phyloP scores from a whole-genome alignment of 2,888 invertebrate species.

The Ormyrus nitidulus region DNA sequence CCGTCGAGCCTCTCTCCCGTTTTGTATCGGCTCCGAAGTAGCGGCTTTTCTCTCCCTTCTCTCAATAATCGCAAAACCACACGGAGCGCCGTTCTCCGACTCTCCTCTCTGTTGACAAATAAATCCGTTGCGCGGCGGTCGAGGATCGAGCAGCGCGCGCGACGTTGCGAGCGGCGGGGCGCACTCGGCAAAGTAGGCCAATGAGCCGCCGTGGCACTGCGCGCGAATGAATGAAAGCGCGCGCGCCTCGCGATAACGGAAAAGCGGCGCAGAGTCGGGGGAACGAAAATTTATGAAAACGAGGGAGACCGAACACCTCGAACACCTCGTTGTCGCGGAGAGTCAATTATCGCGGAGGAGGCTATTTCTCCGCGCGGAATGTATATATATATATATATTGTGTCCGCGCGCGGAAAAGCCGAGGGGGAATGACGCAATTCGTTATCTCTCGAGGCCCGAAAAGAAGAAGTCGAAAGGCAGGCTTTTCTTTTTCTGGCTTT shows the following conservation, averaged over 20 bases:
- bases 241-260: conserved; percentile 27
- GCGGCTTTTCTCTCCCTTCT: too few relatives aligned
- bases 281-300: too few relatives aligned
- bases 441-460: background rate
- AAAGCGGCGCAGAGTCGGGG: background rate
- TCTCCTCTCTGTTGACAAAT: conserved; percentile 7
- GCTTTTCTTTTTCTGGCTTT: conserved; percentile 4
- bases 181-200: conserved; percentile 37
- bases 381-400: background rate
- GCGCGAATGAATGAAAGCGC: conserved; percentile 33
- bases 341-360: too few relatives aligned
- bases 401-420: background rate
- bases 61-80: too few relatives aligned
- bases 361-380: background rate
- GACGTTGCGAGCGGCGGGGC: too few relatives aligned
- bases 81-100: background rate
- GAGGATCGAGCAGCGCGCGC: background rate
- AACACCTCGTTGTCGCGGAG: too few relatives aligned
- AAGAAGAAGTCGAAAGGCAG: conserved; percentile 22
- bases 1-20: too few relatives aligned
- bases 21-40: too few relatives aligned
- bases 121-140: conserved; percentile 26
- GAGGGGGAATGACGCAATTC: background rate
- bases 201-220: conserved; percentile 25
- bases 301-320: too few relatives aligned